These are phyloP conservation scores for Drosophila auraria DNA, from an alignment of 1,140 invertebrate species.

Conservation along the genomic window DNA sequence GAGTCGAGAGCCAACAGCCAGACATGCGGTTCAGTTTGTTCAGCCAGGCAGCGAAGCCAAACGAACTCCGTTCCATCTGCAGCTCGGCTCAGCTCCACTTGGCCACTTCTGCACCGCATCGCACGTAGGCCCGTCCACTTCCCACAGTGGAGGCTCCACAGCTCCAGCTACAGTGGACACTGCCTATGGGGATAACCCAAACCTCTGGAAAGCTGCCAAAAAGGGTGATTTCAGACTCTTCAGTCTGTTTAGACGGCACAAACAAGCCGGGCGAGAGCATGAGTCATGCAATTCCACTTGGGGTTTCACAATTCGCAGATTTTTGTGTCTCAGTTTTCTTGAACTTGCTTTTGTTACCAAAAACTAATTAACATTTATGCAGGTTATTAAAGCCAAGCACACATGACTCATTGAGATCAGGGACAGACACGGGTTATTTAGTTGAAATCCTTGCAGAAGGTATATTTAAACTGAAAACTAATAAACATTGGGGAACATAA, in stretches of 20 bases:
- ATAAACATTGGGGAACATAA: background rate
- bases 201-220: constrained; percentile 16
- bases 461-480: background rate
- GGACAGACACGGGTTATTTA: background rate
- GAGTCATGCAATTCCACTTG: constrained; percentile 19
- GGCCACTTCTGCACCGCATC: constrained; percentile 35
- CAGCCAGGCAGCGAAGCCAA: constrained; percentile 45
- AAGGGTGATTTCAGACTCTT: constrained; percentile 19
- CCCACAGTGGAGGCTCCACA: constrained; percentile 38
- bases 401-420: constrained; percentile 12
- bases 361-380: constrained; percentile 20
- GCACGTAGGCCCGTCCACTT: constrained; percentile 54
- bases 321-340: constrained; percentile 13
- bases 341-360: constrained; percentile 9
- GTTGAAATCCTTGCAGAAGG: background rate
- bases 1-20: constrained; percentile 36
- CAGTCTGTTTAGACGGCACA: background rate
- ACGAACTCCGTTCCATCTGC: constrained; percentile 53
- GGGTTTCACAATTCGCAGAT: constrained; percentile 15
- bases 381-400: constrained; percentile 9
- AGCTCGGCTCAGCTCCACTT: constrained; percentile 35
- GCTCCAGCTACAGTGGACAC: constrained; percentile 29
- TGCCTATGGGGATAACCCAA: constrained; percentile 16
- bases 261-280: constrained; percentile 1
- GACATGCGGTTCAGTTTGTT: constrained; percentile 44